Conservation (phyloP, 2,888 invertebrate species). For the Neelides folsomi region DNA sequence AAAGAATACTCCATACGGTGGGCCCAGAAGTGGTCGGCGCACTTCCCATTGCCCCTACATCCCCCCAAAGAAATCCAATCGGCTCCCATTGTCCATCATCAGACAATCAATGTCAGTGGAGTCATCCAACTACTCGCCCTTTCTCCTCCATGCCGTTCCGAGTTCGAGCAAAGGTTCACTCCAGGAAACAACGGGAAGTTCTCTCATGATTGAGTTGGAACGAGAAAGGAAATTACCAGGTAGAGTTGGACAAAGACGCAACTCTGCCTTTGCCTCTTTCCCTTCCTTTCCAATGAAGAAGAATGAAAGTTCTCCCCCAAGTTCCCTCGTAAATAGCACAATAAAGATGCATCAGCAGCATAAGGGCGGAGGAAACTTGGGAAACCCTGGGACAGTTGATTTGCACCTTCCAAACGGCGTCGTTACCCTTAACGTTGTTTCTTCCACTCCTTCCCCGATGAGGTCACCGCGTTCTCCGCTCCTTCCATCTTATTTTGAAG, state of each 20-base stretch:
- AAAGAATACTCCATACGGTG: too few species aligned
- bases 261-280: too few species aligned
- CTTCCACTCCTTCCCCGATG: too few species aligned
- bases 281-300: too few species aligned
- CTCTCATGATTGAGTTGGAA: not conserved
- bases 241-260: not conserved
- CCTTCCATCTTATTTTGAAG: not conserved
- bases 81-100: conserved; percentile 17
- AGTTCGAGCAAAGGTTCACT: conserved; percentile 9
- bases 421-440: conserved; percentile 42
- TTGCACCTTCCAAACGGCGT: conserved; percentile 53
- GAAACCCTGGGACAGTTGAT: conserved; percentile 42
- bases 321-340: too few species aligned
- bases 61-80: conserved; percentile 21
- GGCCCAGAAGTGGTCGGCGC: too few species aligned
- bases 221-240: not conserved
- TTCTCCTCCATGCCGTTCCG: conserved; percentile 11
- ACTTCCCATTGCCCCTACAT: conserved; percentile 5
- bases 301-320: too few species aligned
- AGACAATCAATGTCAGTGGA: conserved; percentile 30
- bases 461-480: not conserved
- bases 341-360: not conserved
- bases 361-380: not conserved
- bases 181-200: not conserved
- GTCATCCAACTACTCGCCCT: conserved; percentile 23